phyloP scores from a whole-genome alignment of 2,113 vertebrate genomes.

The Poeciliopsis retropinna region DNA sequence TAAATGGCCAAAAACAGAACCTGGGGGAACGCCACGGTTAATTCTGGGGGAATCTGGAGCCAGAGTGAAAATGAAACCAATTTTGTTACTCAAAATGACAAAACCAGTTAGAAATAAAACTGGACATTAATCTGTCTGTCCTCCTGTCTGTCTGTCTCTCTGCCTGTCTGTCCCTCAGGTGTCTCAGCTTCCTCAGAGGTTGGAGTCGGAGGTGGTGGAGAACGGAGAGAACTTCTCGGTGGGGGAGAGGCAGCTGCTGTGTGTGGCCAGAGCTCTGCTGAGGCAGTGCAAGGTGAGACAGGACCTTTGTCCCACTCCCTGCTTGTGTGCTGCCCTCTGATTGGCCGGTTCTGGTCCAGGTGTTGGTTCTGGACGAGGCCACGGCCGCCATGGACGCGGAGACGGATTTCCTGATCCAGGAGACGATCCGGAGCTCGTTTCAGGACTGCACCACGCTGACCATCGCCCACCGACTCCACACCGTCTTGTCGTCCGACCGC shows the following conservation, averaged over 20 bases:
- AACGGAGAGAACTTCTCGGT: slow-evolving; percentile 95
- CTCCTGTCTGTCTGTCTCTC: not conserved
- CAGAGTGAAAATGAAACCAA: no score
- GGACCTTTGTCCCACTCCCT: not conserved
- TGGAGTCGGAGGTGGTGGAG: slow-evolving; percentile 93
- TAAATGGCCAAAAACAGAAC: not conserved
- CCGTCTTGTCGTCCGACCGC: slow-evolving; percentile 89
- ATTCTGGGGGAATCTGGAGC: no score
- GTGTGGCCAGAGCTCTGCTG: slow-evolving; percentile 88
- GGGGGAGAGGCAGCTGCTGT: slow-evolving; percentile 91
- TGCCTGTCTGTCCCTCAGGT: slow-evolving; percentile 71
- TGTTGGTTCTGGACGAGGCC: slow-evolving; percentile 92
- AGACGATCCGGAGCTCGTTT: slow-evolving; percentile 91
- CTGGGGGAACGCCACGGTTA: not conserved
- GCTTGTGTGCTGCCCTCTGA: not conserved
- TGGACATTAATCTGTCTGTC: no score
- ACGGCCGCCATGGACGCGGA: slow-evolving; percentile 94
- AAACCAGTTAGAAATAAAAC: no score
- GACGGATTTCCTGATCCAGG: slow-evolving; percentile 91
- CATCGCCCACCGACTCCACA: slow-evolving; percentile 91
- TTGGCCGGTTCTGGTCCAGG: slow-evolving; percentile 68
- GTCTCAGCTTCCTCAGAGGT: slow-evolving; percentile 90
- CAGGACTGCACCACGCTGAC: slow-evolving; percentile 93
- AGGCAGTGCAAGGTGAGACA: slow-evolving; percentile 88
- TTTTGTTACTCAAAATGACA: not conserved